phyloP scores from a whole-genome alignment of 1,140 invertebrate species.

The Cherax quadricarinatus region DNA sequence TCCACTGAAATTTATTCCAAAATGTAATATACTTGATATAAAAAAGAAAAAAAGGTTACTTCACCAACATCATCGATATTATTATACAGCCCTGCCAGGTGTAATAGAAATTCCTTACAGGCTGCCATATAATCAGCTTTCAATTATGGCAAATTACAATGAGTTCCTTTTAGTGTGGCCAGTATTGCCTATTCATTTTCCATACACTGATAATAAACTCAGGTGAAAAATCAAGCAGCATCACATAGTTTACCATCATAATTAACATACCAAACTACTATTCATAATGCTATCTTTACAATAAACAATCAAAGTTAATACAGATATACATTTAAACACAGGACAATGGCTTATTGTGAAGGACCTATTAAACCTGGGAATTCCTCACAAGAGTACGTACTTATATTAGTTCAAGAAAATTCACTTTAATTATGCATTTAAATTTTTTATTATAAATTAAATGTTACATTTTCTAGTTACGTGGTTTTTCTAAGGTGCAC shows the following conservation, averaged over 20 bases:
- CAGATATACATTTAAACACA: slow-evolving; percentile 19
- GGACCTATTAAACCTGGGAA: background rate
- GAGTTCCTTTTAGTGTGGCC: background rate
- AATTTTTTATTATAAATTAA: background rate
- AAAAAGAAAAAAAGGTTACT: too few relatives aligned
- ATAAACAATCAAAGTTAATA: slow-evolving; percentile 6
- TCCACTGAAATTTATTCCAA: too few relatives aligned
- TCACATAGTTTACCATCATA: background rate
- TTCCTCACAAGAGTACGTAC: background rate
- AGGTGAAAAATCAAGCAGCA: background rate
- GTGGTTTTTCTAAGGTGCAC: background rate
- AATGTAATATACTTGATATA: too few relatives aligned
- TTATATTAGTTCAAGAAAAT: background rate
- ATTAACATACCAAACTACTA: background rate
- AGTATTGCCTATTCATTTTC: background rate
- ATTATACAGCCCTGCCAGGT: background rate
- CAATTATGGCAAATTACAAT: background rate
- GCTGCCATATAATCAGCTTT: too few relatives aligned
- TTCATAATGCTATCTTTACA: background rate
- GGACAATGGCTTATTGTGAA: background rate
- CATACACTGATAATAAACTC: background rate
- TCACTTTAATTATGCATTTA: background rate
- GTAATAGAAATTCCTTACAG: background rate
- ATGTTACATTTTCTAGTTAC: background rate
- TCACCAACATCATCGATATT: too few relatives aligned